Conservation (phyloP, 2,797 vertebrate genomes). For the Champsocephalus esox region DNA sequence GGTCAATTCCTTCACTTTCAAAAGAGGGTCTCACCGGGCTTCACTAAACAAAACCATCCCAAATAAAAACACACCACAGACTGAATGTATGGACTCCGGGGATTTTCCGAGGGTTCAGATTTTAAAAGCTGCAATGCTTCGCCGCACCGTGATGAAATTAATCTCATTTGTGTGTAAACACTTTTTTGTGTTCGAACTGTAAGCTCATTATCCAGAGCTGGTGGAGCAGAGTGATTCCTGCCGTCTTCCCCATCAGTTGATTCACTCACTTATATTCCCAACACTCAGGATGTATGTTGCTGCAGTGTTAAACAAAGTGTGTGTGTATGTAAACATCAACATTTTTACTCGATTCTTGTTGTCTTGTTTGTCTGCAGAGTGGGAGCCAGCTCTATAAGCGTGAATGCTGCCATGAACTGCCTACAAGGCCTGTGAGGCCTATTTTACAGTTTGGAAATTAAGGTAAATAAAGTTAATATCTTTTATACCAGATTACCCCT, state of each 20-base stretch:
- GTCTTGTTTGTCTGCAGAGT: no score
- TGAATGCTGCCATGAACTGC: no score
- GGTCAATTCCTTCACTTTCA: no score
- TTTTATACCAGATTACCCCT: no score
- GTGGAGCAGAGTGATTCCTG: conserved; percentile 21
- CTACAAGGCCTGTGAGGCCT: no score
- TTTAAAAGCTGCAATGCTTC: conserved; percentile 30
- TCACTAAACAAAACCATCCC: background rate
- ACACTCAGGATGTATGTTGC: background rate
- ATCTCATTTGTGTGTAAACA: conserved; percentile 63
- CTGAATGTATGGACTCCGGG: background rate
- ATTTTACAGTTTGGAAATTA: no score
- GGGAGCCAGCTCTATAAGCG: no score
- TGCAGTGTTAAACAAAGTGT: background rate
- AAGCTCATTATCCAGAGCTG: conserved; percentile 52
- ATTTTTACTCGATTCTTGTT: no score
- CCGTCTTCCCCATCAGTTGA: background rate
- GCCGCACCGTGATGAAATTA: conserved; percentile 58
- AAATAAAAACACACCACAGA: background rate
- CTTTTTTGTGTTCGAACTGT: conserved; percentile 26
- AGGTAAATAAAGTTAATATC: no score
- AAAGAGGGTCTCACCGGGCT: background rate
- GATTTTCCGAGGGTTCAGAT: conserved; percentile 22
- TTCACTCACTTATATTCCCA: background rate
- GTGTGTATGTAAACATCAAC: no score